These are phyloP conservation scores for Listronotus oregonensis DNA, from an alignment of 1,140 invertebrate species.

Conservation along the genomic window DNA sequence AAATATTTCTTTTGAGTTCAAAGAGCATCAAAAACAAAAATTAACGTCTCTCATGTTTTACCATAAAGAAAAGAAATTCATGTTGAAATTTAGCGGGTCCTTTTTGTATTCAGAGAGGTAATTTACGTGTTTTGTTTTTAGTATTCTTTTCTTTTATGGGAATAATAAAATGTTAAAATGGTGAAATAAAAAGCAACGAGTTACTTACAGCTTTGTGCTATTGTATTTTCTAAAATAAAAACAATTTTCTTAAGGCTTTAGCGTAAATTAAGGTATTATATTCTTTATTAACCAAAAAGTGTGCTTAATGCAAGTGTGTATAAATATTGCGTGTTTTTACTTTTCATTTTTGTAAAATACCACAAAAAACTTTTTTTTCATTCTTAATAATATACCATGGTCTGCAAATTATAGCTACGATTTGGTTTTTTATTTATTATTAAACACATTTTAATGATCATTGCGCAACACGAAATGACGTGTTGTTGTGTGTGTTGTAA, in stretches of 20 bases:
- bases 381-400: too few species aligned
- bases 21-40: neutral
- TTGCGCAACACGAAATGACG: too few species aligned
- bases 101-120: conserved; percentile 26
- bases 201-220: conserved; percentile 23
- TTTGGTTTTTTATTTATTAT: too few species aligned
- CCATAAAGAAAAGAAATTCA: neutral
- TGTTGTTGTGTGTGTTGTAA: too few species aligned
- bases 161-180: conserved; percentile 24
- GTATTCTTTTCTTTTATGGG: conserved; percentile 27
- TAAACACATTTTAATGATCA: too few species aligned
- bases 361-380: too few species aligned
- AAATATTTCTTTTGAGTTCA: neutral
- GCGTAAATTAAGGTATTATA: neutral
- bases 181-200: conserved; percentile 21
- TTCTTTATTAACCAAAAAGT: too few species aligned
- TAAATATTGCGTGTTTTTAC: too few species aligned
- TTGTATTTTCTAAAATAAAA: conserved; percentile 7
- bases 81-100: conserved; percentile 14
- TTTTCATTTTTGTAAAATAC: too few species aligned
- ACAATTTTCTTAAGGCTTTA: conserved; percentile 7
- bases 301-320: too few species aligned
- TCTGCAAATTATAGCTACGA: too few species aligned
- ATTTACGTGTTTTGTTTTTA: conserved; percentile 33
- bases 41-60: too few species aligned